These are phyloP conservation scores for Aphis gossypii DNA, from an alignment of 1,140 invertebrate genomes.

Conservation along the genomic window DNA sequence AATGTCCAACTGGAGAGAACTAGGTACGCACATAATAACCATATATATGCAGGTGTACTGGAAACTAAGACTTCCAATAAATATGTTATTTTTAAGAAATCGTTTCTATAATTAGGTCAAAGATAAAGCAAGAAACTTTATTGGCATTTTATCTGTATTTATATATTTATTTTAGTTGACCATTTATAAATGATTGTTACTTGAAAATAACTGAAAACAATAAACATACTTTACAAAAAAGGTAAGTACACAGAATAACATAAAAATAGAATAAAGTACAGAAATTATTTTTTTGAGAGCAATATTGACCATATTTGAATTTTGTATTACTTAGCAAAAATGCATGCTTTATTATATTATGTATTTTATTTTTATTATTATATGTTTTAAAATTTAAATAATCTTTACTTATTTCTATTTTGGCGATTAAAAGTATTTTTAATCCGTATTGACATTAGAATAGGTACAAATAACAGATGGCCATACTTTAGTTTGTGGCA, in stretches of 20 bases:
- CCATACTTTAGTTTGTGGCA: not conserved
- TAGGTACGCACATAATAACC: too few species aligned
- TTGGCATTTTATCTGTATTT: too few species aligned
- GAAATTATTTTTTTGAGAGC: not conserved
- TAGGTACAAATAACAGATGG: not conserved
- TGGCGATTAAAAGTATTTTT: not conserved
- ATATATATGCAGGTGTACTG: too few species aligned
- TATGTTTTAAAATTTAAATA: not conserved
- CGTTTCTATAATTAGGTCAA: too few species aligned
- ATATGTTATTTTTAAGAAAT: too few species aligned
- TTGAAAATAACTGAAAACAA: not conserved
- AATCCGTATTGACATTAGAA: not conserved
- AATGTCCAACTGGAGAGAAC: not conserved
- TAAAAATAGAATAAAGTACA: not conserved
- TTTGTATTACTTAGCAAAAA: not conserved
- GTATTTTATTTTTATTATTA: not conserved
- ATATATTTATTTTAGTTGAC: not conserved
- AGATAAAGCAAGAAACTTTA: too few species aligned
- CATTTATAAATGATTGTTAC: not conserved
- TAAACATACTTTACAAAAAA: not conserved
- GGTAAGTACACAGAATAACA: not conserved
- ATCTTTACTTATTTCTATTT: not conserved
- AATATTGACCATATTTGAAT: not conserved
- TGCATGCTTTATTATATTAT: not conserved
- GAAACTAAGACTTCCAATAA: too few species aligned